A percentile compares a stretch with the other conserved stretches of the same genome.
Conservation (phyloP, 2,888 invertebrate species). For the Cynaeus angustus region DNA sequence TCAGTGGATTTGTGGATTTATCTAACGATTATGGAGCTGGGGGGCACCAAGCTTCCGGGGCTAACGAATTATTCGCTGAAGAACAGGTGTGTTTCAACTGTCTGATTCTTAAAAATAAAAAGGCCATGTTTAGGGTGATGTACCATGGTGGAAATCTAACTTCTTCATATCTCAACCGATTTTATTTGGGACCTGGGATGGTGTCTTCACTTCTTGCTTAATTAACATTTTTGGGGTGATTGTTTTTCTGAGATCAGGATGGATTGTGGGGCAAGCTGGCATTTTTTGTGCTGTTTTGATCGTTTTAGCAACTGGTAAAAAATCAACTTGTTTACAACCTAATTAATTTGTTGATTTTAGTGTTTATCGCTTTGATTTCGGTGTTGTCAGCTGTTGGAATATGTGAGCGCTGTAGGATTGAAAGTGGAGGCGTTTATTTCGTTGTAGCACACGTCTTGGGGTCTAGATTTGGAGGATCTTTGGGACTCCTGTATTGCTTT, state of each 20-base stretch:
- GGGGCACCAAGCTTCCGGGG: conserved; percentile 89
- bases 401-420: conserved; percentile 94
- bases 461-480: conserved; percentile 92
- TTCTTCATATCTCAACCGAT: conserved; percentile 97
- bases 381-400: conserved; percentile 97
- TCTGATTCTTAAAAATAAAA: no score
- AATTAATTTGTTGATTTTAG: conserved; percentile 69
- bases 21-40: conserved; percentile 85
- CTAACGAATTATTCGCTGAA: conserved; percentile 93
- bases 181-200: conserved; percentile 98
- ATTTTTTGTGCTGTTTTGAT: conserved; percentile 86
- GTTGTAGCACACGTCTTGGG: conserved; percentile 95
- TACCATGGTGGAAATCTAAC: conserved; percentile 97
- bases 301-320: conserved; percentile 83
- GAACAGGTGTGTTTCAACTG: conserved; percentile 80
- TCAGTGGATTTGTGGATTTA: conserved; percentile 85
- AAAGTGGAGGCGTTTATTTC: conserved; percentile 98
- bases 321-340: neutral
- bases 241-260: conserved; percentile 96
- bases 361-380: conserved; percentile 91
- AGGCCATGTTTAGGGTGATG: conserved; percentile 76
- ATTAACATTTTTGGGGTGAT: conserved; percentile 99
- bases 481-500: conserved; percentile 96
- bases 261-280: conserved; percentile 96
- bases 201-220: conserved; percentile 97